Base-by-base conservation (phyloP, 1,140 invertebrate genomes). In the Drosophila obscura region DNA sequence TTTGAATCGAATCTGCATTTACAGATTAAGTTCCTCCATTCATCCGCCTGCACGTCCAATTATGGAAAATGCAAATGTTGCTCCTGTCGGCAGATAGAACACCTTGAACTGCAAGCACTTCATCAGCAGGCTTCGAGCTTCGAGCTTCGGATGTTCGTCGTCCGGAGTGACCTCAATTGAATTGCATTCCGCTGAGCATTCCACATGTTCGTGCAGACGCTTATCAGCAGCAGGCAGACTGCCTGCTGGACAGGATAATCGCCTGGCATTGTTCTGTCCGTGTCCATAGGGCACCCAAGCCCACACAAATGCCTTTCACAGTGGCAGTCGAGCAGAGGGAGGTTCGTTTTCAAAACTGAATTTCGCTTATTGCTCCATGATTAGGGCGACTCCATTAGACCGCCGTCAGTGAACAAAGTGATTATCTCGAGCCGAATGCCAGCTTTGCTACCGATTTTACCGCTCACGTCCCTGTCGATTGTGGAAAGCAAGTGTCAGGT, bases 101-200 rank as follows among this genome's bases (percentile, higher is more conserved):
- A 28, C 26, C 26, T 77, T 77, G 68, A 66, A 71, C 85, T 67
- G 82, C 74, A 68, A 71, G 74, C 74, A 81, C 78, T 82, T 69
- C 82, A 85, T 85, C 81, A 87, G 73, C 52, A 74, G 77, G 82
- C 77, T 81, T 74, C 74, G 67, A 56, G 68, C 46, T 45, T 19
- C 46, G 57, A 56, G 68, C 46, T 45, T 19, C 46, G 57, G 46
- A 58, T 50, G 45, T 44, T 24, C 22, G 9, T 24, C 22, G 9
- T 5, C 63, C 8, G 19, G 53, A 76, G 43, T 73, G 82, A 78
- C 69, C 82, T 87, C 58, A 74, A 78, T 83, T 65, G 63, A 77
- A 76, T 73, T 67, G 77, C 69, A 71, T 56, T 67, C 63, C 56
- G 48, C 56, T 48, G 49, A 78, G 65, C 15, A 1, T 19, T 19